Evolutionary conservation across 2,113 vertebrate genomes (phyloP).

Genomic region (Eulemur rufifrons): DNA sequence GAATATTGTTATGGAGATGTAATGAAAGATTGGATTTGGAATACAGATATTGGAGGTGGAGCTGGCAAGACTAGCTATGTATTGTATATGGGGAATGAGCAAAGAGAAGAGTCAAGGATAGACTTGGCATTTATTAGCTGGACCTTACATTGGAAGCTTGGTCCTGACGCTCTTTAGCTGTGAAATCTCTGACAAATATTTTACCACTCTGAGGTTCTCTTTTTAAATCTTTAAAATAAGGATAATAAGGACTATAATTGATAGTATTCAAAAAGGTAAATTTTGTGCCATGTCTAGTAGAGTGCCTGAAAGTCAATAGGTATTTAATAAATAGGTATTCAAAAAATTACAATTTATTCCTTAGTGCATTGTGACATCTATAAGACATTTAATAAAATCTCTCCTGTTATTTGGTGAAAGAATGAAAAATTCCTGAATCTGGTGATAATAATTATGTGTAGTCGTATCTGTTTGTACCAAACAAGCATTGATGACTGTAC

Average conservation of each 20-base stretch:
- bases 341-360: not conserved
- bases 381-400: constrained; percentile 1
- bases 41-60: not conserved
- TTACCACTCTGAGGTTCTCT: not conserved
- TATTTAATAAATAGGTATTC: not conserved
- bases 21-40: not conserved
- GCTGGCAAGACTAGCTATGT: not conserved
- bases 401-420: not conserved
- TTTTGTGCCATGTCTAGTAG: not conserved
- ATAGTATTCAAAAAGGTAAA: not conserved
- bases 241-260: not conserved
- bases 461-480: not conserved
- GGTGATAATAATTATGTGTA: not conserved
- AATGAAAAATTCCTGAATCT: not conserved
- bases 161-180: not conserved
- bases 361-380: not conserved
- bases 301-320: not conserved
- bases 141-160: not conserved
- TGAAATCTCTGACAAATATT: not conserved
- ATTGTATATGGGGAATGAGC: not conserved
- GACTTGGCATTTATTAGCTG: not conserved
- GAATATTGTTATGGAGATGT: not conserved
- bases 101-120: not conserved
- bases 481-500: not conserved
- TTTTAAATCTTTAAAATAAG: not conserved